phyloP scores from a whole-genome alignment of 2,888 invertebrate species.

The Ceratothoa steindachneri region DNA sequence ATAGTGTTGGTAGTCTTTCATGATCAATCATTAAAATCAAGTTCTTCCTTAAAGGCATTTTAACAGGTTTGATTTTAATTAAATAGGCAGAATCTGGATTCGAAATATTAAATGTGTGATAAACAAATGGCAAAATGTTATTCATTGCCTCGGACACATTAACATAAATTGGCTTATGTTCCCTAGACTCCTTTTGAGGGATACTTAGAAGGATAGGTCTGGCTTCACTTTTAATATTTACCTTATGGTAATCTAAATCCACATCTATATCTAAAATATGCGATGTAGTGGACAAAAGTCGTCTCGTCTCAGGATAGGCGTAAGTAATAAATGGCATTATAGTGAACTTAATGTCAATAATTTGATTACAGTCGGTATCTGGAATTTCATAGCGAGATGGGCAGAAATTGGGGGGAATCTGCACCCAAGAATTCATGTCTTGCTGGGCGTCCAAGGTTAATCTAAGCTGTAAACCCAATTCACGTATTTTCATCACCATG shows the following conservation, averaged over 20 bases:
- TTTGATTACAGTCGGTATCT: conserved; percentile 22
- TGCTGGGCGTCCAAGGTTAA: background rate
- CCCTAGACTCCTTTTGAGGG: conserved; percentile 16
- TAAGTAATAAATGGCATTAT: conserved; percentile 40
- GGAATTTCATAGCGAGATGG: conserved; percentile 16
- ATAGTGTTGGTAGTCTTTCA: conserved; percentile 31
- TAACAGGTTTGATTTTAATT: conserved; percentile 14
- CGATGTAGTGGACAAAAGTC: background rate
- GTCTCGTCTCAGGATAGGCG: conserved; percentile 11
- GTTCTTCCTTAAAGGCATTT: background rate
- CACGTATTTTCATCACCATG: conserved; percentile 23
- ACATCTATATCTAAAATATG: conserved; percentile 21
- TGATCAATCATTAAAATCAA: conserved; percentile 30
- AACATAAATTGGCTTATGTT: background rate
- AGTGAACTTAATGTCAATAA: conserved; percentile 16
- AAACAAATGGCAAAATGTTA: conserved; percentile 30
- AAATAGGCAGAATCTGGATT: conserved; percentile 19
- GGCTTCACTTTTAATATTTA: conserved; percentile 17
- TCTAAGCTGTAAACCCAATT: conserved; percentile 14
- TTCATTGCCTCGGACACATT: conserved; percentile 9
- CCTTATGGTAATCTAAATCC: background rate
- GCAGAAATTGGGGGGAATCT: conserved; percentile 24
- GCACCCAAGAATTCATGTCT: conserved; percentile 19
- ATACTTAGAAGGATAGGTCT: conserved; percentile 23
- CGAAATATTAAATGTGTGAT: conserved; percentile 32